Evolutionary conservation across 2,797 vertebrate species (phyloP).

Genomic region (Helicolenus hilgendorfi): DNA sequence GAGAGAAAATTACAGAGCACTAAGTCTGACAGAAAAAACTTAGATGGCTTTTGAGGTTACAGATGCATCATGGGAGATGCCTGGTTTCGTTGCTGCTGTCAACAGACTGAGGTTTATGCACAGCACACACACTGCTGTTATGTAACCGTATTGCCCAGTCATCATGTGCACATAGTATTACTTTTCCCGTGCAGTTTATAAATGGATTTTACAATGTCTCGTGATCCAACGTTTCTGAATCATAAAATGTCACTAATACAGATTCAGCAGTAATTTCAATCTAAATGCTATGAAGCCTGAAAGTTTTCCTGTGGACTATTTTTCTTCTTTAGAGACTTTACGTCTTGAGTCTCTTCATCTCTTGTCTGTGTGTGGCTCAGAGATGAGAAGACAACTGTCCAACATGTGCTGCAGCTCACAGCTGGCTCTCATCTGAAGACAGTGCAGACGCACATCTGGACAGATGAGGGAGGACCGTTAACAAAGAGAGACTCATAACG

Average conservation of each 20-base stretch:
- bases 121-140: constrained; percentile 43
- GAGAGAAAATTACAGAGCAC: constrained; percentile 71
- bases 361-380: constrained; percentile 40
- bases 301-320: background rate
- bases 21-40: constrained; percentile 59
- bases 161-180: constrained; percentile 34
- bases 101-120: constrained; percentile 41
- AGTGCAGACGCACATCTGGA: constrained; percentile 74
- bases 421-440: constrained; percentile 77
- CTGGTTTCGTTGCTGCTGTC: constrained; percentile 68
- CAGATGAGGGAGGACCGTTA: constrained; percentile 54
- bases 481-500: constrained; percentile 36
- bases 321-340: constrained; percentile 3
- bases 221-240: constrained; percentile 8
- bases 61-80: constrained; percentile 82
- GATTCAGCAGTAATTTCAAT: background rate
- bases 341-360: constrained; percentile 12
- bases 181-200: constrained; percentile 21
- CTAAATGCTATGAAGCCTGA: background rate
- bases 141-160: constrained; percentile 42
- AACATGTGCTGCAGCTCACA: constrained; percentile 70
- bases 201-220: constrained; percentile 7
- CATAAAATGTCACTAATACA: background rate
- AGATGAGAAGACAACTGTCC: constrained; percentile 44
- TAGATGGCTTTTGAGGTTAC: constrained; percentile 78